Conservation (phyloP, 2,888 invertebrate genomes). For the Diadegma fenestrale region DNA sequence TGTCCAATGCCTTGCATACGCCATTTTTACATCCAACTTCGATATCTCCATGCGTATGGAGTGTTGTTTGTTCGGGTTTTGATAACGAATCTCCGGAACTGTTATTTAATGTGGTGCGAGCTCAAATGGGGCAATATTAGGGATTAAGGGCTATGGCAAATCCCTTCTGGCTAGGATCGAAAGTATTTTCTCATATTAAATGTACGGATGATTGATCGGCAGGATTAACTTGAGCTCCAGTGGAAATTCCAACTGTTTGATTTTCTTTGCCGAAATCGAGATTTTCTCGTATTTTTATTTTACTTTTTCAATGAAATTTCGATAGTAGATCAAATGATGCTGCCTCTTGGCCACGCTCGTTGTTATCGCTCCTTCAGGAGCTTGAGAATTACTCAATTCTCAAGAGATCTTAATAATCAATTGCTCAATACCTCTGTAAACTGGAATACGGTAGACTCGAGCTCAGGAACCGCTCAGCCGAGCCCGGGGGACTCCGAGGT, state of each 20-base stretch:
- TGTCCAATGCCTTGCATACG: not conserved
- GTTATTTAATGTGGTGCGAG: not conserved
- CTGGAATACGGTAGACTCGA: conserved; percentile 82
- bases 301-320: not conserved
- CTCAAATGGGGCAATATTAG: not conserved
- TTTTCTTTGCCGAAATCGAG: not conserved
- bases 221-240: not conserved
- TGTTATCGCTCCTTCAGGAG: not conserved
- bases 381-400: no score
- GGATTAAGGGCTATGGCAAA: not conserved
- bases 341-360: no score
- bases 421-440: conserved; percentile 80
- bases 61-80: not conserved
- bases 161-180: not conserved
- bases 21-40: not conserved
- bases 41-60: not conserved
- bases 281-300: not conserved
- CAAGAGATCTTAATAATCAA: not conserved
- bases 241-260: not conserved
- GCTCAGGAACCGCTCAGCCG: conserved; percentile 81
- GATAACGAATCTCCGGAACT: conserved; percentile 5
- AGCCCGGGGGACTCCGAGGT: conserved; percentile 81
- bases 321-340: not conserved
- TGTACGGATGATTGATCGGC: not conserved
- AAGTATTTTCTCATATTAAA: not conserved